Base-by-base conservation (phyloP, 1,140 invertebrate species). In the Bradysia coprophila region DNA sequence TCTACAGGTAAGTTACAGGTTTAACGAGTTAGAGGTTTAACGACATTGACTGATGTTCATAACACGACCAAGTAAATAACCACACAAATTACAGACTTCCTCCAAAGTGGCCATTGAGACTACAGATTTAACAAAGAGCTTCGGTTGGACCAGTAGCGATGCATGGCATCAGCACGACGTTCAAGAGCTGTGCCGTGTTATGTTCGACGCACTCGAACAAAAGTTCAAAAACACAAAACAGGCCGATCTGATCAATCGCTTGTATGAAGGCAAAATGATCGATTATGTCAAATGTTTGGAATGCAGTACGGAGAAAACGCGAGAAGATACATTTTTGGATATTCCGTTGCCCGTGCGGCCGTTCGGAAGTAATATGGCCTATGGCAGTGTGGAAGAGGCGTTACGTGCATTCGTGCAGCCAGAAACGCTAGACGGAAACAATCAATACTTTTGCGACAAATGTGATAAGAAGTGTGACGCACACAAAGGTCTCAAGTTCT, bases 141-240 rank as follows among this genome's bases (percentile, higher is more conserved):
- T 94, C 64, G 88, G 88, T 16, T 94, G 89, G 89, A 81, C 88
- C 56, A 81, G 78, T 8, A 78, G 80, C 45, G 83, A 91, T 63
- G 83, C 84, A 0, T 92, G 86, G 83, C 83, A 91, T 48, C 89
- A 93, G 54, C 89, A 93, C 52, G 89, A 93, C 57, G 86, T 93
- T 34, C 87, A 92, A 59, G 89, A 93, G 56, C 58, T 93, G 22
- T 91, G 83, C 59, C 68, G 87, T 42, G 81, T 92, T 4, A 89
- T 94, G 85, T 90, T 93, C 56, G 89, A 93, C 63, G 86, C 86
- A 1, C 57, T 94, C 15, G 86, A 90, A 60, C 75, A 79, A 42
- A 85, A 81, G 49, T 89, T 90, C 55, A 83, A 83, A 60, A 77
- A 82, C 46, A 87, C 84, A 9, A 73, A 83, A 47, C 82, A 90